Conservation (phyloP, 1,140 invertebrate genomes). For the Halesus radiatus region DNA sequence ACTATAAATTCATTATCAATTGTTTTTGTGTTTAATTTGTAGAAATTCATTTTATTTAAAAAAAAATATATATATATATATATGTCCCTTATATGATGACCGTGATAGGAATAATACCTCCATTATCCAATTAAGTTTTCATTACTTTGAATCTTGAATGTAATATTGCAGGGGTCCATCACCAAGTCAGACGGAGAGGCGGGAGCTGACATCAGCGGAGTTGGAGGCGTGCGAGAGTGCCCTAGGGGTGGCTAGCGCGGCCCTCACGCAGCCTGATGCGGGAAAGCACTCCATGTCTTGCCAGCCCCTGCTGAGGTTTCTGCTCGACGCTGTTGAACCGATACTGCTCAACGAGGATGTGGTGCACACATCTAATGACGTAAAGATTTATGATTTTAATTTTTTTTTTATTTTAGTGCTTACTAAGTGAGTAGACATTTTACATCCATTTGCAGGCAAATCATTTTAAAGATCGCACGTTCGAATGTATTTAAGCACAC, state of each 20-base stretch:
- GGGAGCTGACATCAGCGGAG: slow-evolving; percentile 49
- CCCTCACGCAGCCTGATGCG: slow-evolving; percentile 60
- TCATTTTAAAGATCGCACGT: too few relatives aligned
- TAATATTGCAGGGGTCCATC: slow-evolving; percentile 21
- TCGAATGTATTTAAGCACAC: too few relatives aligned
- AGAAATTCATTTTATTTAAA: too few relatives aligned
- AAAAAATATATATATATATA: too few relatives aligned
- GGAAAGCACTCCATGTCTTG: slow-evolving; percentile 59
- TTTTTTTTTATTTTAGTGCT: neutral
- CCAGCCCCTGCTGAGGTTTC: slow-evolving; percentile 60
- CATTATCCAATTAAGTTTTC: too few relatives aligned
- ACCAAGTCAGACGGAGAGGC: slow-evolving; percentile 5
- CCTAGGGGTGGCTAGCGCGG: slow-evolving; percentile 62
- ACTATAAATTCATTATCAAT: too few relatives aligned
- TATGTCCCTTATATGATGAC: too few relatives aligned
- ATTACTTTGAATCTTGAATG: too few relatives aligned
- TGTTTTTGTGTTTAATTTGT: too few relatives aligned
- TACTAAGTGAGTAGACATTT: neutral
- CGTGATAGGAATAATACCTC: too few relatives aligned
- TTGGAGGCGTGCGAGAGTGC: slow-evolving; percentile 67
- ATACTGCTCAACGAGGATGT: slow-evolving; percentile 60
- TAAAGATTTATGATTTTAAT: slow-evolving; percentile 43
- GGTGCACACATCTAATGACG: slow-evolving; percentile 64
- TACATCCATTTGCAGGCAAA: too few relatives aligned
- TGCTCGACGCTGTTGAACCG: slow-evolving; percentile 62